phyloP scores from a whole-genome alignment of 1,140 invertebrate species.

The Nephila pilipes region DNA sequence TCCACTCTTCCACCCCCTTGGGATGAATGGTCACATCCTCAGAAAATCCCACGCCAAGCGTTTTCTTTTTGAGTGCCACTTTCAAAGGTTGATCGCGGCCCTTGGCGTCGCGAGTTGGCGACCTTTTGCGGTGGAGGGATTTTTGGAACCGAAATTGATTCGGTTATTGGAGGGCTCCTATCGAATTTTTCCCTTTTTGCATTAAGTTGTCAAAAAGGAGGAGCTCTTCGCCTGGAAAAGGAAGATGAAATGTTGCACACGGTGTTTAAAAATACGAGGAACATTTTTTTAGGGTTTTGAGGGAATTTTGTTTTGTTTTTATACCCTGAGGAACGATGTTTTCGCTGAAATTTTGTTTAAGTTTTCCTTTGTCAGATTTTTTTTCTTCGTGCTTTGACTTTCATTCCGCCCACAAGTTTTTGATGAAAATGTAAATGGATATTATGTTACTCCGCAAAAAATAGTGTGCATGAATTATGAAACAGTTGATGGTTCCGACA shows the following conservation, averaged over 20 bases:
- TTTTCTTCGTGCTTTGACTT: background rate
- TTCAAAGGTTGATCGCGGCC: background rate
- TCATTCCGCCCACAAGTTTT: background rate
- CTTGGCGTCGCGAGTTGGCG: background rate
- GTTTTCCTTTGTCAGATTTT: background rate
- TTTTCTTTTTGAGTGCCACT: constrained; percentile 35
- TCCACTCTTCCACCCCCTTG: constrained; percentile 34
- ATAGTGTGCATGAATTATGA: no score
- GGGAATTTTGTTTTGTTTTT: background rate
- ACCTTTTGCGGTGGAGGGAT: constrained; percentile 21
- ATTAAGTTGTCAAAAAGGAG: constrained; percentile 73
- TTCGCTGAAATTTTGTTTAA: background rate
- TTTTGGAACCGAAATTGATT: constrained; percentile 59
- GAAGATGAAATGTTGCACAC: constrained; percentile 36
- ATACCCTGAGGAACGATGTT: background rate
- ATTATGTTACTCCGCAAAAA: background rate
- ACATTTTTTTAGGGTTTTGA: background rate
- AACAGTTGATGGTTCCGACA: no score
- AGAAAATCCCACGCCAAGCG: constrained; percentile 36
- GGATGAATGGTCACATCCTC: constrained; percentile 36
- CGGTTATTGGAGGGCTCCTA: constrained; percentile 54
- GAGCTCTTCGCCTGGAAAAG: constrained; percentile 41
- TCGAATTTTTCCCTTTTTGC: constrained; percentile 54
- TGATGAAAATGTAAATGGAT: background rate
- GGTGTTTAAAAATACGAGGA: constrained; percentile 6